These are phyloP conservation scores for Agrilus biguttatus DNA, from an alignment of 2,888 invertebrate genomes.

Conservation along the genomic window DNA sequence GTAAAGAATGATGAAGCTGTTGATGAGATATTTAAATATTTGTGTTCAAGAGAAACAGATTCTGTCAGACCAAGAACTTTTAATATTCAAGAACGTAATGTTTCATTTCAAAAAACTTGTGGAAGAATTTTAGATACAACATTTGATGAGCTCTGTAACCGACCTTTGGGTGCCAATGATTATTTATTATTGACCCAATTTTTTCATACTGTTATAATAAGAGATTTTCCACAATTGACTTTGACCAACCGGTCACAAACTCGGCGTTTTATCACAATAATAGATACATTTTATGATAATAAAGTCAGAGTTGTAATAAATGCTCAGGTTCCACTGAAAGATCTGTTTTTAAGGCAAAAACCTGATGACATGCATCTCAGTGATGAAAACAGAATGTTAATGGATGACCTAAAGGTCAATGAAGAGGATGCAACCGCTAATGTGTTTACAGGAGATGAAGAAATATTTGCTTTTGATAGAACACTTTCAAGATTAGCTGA, in stretches of 20 bases:
- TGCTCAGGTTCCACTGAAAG: constrained; percentile 60
- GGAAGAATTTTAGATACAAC: constrained; percentile 80
- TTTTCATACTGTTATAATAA: constrained; percentile 89
- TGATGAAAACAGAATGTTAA: constrained; percentile 73
- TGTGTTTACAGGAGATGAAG: constrained; percentile 95
- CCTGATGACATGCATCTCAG: constrained; percentile 32
- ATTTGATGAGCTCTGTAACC: constrained; percentile 82
- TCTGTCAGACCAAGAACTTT: constrained; percentile 70
- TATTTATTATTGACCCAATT: constrained; percentile 84
- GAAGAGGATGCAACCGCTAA: constrained; percentile 67
- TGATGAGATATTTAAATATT: constrained; percentile 73
- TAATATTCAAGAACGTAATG: constrained; percentile 78
- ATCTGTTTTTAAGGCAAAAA: constrained; percentile 52
- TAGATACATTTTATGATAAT: constrained; percentile 94
- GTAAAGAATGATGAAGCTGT: constrained; percentile 53
- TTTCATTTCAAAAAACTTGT: constrained; percentile 78
- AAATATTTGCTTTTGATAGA: constrained; percentile 91
- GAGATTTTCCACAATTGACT: constrained; percentile 76
- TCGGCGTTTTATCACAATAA: constrained; percentile 87
- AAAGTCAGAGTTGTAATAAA: constrained; percentile 76
- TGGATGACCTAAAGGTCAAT: constrained; percentile 88
- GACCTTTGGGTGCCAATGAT: constrained; percentile 88
- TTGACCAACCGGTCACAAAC: constrained; percentile 70
- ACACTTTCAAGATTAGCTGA: constrained; percentile 86
- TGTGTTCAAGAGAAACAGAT: constrained; percentile 83